These are phyloP conservation scores for Cantharis rufa DNA, from an alignment of 2,888 invertebrate species.

Conservation along the genomic window DNA sequence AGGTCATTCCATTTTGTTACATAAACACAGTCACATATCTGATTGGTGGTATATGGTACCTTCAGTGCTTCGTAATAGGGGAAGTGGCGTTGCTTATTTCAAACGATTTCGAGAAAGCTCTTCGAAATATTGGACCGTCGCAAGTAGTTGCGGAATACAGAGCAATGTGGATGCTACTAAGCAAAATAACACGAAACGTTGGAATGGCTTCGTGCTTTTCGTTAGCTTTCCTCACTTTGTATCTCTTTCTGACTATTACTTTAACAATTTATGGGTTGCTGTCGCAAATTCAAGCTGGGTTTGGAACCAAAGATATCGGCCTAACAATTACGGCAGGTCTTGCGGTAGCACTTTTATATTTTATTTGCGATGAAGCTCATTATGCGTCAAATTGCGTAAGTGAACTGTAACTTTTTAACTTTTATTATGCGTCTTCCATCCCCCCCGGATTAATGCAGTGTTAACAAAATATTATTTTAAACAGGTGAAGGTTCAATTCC, in stretches of 20 bases:
- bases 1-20: constrained; percentile 70
- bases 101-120: constrained; percentile 70
- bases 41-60: constrained; percentile 72
- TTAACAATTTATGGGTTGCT: constrained; percentile 75
- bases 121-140: constrained; percentile 71
- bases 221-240: constrained; percentile 69
- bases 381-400: constrained; percentile 73
- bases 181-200: constrained; percentile 68
- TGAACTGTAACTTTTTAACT: too few relatives aligned
- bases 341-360: constrained; percentile 69
- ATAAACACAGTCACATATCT: constrained; percentile 71
- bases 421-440: too few relatives aligned
- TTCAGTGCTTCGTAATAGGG: constrained; percentile 69
- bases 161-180: constrained; percentile 71
- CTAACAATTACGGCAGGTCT: constrained; percentile 69
- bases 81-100: constrained; percentile 67
- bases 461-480: not conserved
- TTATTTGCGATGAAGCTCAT: constrained; percentile 75
- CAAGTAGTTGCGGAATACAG: constrained; percentile 72
- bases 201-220: constrained; percentile 72
- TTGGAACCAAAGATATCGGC: constrained; percentile 74
- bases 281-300: constrained; percentile 73
- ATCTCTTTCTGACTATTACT: constrained; percentile 73
- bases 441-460: too few relatives aligned
- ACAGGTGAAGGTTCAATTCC: constrained; percentile 70